Evolutionary conservation across 2,797 vertebrate species (phyloP).

Genomic region (Ibycter americanus): DNA sequence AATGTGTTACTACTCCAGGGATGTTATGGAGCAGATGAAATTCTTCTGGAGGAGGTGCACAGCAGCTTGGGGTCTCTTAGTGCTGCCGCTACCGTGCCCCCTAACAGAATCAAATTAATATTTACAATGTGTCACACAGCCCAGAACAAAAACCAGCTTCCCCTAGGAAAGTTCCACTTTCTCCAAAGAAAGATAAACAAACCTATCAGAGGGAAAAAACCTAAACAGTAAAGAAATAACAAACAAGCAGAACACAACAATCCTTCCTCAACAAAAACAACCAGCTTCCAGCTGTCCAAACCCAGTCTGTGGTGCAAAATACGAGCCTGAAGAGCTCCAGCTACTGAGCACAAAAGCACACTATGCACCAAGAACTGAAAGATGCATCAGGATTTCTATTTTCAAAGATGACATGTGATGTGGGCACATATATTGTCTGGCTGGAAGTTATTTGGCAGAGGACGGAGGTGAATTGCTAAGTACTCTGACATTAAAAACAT

Average conservation of each 20-base stretch:
- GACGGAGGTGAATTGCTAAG: background rate
- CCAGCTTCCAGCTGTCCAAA: conserved; percentile 48
- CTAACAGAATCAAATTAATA: background rate
- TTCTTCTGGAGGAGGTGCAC: background rate
- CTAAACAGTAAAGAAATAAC: background rate
- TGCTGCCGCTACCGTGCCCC: background rate
- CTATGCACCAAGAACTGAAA: background rate
- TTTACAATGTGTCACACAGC: background rate
- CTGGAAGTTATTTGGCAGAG: background rate
- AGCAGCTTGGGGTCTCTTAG: background rate
- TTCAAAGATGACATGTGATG: background rate
- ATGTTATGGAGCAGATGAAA: background rate
- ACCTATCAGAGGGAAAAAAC: background rate
- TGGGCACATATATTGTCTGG: background rate
- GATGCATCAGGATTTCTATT: background rate
- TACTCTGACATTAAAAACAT: background rate
- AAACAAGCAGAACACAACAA: conserved; percentile 3
- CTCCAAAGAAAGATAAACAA: conserved; percentile 7
- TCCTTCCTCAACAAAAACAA: background rate
- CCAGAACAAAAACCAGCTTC: background rate
- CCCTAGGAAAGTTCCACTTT: background rate
- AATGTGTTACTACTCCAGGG: background rate
- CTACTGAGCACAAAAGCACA: background rate
- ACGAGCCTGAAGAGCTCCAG: background rate
- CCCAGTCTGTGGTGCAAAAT: background rate